Base-by-base conservation (phyloP, 2,888 invertebrate genomes). In the Phania funesta region DNA sequence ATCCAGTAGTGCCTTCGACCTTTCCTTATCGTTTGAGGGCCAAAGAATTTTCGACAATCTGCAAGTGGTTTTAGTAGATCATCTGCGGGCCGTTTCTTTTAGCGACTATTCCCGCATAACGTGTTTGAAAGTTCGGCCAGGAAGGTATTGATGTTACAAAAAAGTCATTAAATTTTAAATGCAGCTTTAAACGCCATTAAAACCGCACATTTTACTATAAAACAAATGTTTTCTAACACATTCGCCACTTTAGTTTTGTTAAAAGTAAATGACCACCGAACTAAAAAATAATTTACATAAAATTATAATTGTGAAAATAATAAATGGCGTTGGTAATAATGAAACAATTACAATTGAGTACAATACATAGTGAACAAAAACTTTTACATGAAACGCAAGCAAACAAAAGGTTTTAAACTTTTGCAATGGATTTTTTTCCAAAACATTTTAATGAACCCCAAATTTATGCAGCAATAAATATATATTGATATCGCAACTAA, bases 341-440 rank as follows among this genome's bases (percentile, higher is more conserved):
- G 44, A 50, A 68, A 76, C 52, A 68, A 68, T 76, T 52, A 68
- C 76, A 76, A 76, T 60, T 76, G 67, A 44, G 20, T 20, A 18
- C 13, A 74, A 64, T 7, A 22, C 6, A 24, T 35, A 13, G 11
- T 35, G 60, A 48, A 16, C 35, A 46, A 58, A 58, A 3, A 20
- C 0, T n/a, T n/a, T 1, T 13, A 44, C 20, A 48, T 9, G 54
- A 32, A 18, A 24, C 26, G 20, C 16, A 44, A 18, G 18, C 76
- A 68, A 52, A 38, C 52, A 52, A 68, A 52, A 54, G 32, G 52
- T 52, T 24, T 20, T 26, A 68, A 54, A n/a, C 41, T 26, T 68
- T 77, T 29, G 4, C 18, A 29, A 32, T 9, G 44, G 56, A 41
- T 58, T 41, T 32, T 50, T 60, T 56, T 29, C 44, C 32, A 71